Evolutionary conservation across 2,113 vertebrate genomes (phyloP), one percentile per base, ranked within the genome.

Genomic region (Hyaena hyaena): DNA sequence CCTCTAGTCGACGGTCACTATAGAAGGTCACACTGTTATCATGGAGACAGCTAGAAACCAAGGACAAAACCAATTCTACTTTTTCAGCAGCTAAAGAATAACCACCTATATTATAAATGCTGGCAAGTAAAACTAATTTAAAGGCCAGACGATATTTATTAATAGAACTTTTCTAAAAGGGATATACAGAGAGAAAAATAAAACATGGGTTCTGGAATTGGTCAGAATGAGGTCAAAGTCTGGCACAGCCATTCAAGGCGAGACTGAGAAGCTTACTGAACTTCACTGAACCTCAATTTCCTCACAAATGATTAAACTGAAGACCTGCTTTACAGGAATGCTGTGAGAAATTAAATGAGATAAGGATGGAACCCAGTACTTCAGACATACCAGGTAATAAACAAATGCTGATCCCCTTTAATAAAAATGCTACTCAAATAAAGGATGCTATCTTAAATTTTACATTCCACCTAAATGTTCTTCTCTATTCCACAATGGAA

Each of bases 141-240:
- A 80, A 21, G 61, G 10, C 50, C 39, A 90, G 45, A 50, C 81
- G 26, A 53, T 24, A 68, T 33, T 81, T 76, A 86, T 19, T 87
- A 90, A 90, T n/a, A 80, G 58, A 89, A 26, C 15, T 19, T 74
- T 93, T 43, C 31, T 85, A 95, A 95, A 92, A 90, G 91, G 39
- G 9, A 81, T 82, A 53, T 24, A 35, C 17, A 79, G 1, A 11
- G 28, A 81, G 55, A 50, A 50, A 50, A 33, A 43, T 68, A 90
- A 71, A 45, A 86, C 35, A 45, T 3, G 9, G 23, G 28, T 23
- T 90, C 82, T 39, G 1, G 28, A 50, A 93, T 7, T 61, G 28
- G 39, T 93, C 76, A 90, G 48, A 68, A 2, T 69, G 68, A 71
- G 53, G 28, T 83, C 50, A 87, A 91, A 87, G 77, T 14, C 68